These are phyloP conservation scores for Squalus acanthias DNA, from an alignment of 2,797 vertebrate species.

Conservation along the genomic window DNA sequence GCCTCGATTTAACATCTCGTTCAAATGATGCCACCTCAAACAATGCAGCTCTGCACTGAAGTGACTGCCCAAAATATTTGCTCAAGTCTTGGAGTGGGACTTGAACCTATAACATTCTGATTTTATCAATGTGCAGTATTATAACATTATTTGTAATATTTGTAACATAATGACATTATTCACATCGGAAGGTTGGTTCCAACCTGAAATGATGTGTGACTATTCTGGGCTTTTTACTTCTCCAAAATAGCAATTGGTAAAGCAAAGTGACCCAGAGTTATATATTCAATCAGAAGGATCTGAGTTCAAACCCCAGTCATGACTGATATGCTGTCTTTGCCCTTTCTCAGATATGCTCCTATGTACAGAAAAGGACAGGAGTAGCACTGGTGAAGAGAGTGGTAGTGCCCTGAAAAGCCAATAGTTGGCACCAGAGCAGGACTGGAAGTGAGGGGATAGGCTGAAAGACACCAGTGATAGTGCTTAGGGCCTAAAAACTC, in stretches of 20 bases:
- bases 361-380: background rate
- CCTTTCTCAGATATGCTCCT: background rate
- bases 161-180: background rate
- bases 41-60: background rate
- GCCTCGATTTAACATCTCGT: background rate
- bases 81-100: background rate
- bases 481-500: background rate
- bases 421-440: background rate
- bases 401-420: too few species aligned
- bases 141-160: background rate
- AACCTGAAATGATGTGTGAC: background rate
- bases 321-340: background rate
- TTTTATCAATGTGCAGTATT: background rate
- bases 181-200: too few species aligned
- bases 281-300: background rate
- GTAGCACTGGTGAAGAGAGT: background rate
- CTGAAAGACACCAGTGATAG: background rate
- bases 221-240: background rate
- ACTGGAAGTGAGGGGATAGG: background rate
- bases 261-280: background rate
- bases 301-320: background rate
- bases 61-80: background rate
- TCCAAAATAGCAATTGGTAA: background rate
- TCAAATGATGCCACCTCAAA: background rate
- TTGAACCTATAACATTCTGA: background rate